Base-by-base conservation (phyloP, 2,113 vertebrate genomes). In the Leuciscus idus region DNA sequence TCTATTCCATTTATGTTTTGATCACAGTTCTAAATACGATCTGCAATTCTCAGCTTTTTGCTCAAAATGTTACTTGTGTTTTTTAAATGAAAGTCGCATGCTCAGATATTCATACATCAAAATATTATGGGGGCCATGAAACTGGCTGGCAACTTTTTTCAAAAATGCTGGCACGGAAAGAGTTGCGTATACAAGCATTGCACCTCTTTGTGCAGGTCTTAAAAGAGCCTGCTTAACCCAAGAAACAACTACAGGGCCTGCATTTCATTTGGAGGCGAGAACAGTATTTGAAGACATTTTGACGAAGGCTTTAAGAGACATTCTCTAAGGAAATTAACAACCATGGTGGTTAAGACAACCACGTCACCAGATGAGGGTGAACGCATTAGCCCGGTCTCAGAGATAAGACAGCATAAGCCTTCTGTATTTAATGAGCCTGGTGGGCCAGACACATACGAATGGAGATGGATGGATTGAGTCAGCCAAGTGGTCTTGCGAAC, bases 341-440 rank as follows among this genome's bases (percentile, higher is more conserved):
- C 23, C 43, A 1, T 74, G 23, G 72, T 26, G 72, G 39, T 48
- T 74, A 74, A 74, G 11, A 43, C 72, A 50, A 28, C 43, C 43
- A 26, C 1, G 11, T 75, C 39, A 50, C 50, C 28, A 70, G 33
- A 50, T 43, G 8, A 57, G 39, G 30, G 48, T 1, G 15, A 76
- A 26, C 4, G 6, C 43, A 62, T 62, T 62, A 33, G 59, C 59
- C 52, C 36, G 0, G 26, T 36, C 59, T 55, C 33, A 43, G 30
- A 52, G 13, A 76, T 76, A 21, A 86, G 39, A 82, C 11, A 70
- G 57, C 52, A 61, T 52, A 82, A 86, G n/a, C 19, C 28, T 68
- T 72, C 48, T 17, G 43, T 66, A 7, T 68, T 83, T n/a, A 62
- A 62, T 55, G 72, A 75, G 70, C 70, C 62, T 57, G 9, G 36